Evolutionary conservation across 1,140 invertebrate species (phyloP).

Genomic region (Drosophila ohnishii): DNA sequence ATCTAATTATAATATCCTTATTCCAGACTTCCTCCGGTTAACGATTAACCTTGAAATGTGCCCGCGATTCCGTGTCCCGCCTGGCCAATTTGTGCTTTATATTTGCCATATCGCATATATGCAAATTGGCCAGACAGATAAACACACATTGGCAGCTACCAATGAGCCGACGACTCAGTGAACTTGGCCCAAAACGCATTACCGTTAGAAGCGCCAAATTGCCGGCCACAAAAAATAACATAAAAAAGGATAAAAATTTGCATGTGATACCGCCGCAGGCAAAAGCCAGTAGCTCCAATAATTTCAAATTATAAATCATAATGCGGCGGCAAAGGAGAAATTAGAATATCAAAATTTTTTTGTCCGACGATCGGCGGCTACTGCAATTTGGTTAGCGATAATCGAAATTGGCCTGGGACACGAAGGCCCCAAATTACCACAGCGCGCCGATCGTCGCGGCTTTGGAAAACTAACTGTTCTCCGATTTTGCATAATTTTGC

Average conservation of each 20-base stretch:
- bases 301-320: conserved; percentile 77
- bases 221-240: conserved; percentile 17
- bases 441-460: conserved; percentile 51
- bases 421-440: conserved; percentile 53
- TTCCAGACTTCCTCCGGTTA: neutral
- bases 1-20: neutral
- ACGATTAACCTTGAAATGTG: conserved; percentile 57
- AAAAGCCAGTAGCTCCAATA: conserved; percentile 76
- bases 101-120: conserved; percentile 66
- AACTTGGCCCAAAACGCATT: conserved; percentile 45
- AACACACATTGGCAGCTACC: conserved; percentile 57
- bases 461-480: conserved; percentile 68
- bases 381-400: conserved; percentile 62
- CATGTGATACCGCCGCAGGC: conserved; percentile 49
- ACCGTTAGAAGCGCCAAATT: conserved; percentile 70
- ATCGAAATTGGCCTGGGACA: conserved; percentile 59
- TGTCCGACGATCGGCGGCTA: conserved; percentile 47
- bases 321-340: conserved; percentile 51
- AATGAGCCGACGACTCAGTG: conserved; percentile 32
- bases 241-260: conserved; percentile 51
- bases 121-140: conserved; percentile 77
- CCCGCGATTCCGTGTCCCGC: conserved; percentile 31
- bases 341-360: conserved; percentile 71
- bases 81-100: conserved; percentile 23
- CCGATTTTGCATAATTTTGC: conserved; percentile 70